Evolutionary conservation across 1,140 invertebrate genomes (phyloP), one percentile per base, ranked within the genome.

Genomic region (Rhizoglyphus robini): DNA sequence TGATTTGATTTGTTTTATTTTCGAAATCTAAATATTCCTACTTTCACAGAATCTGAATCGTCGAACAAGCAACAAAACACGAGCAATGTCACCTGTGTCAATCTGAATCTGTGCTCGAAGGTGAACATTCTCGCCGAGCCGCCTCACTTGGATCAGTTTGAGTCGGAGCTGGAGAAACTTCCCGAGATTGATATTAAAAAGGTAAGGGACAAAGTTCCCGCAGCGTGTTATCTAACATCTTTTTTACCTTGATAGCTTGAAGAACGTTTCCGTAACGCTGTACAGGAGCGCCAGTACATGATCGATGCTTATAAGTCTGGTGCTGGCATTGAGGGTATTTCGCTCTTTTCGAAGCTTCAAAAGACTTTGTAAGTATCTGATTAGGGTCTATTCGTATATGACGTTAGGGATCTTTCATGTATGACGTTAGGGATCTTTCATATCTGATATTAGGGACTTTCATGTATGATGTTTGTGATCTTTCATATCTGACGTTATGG

Each of bases 151-250:
- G 8, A 5, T 27, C 51, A 32, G 15, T 8, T 20, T 8, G 8
- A 11, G 23, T 8, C 51, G 8, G 51, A 54, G 23, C 23, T 27
- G 8, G 51, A 25, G 5, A 54, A 54, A 20, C 51, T 54, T 11
- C 51, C 51, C 15, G 51, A 54, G 8, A 54, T 54, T 54, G 51
- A 54, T 54, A 25, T 54, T 54, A 54, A 54, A 54, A 54, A 54
- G 51, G 51, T 46, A 15, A 46, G 41, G 15, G 23, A 46, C 41
- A 15, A 46, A 46, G 41, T 46, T 46, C 41, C n/a, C n/a, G n/a
- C n/a, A n/a, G n/a, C n/a, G n/a, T n/a, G n/a, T n/a, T 15, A 46
- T 15, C 41, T 46, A 46, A 15, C 15, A 46, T 46, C 15, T 46
- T 46, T 46, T 15, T 23, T 46, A 15, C 15, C 15, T 46, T 23